Evolutionary conservation across 2,888 invertebrate genomes (phyloP).

Genomic region (Himalopsyche tibetana): DNA sequence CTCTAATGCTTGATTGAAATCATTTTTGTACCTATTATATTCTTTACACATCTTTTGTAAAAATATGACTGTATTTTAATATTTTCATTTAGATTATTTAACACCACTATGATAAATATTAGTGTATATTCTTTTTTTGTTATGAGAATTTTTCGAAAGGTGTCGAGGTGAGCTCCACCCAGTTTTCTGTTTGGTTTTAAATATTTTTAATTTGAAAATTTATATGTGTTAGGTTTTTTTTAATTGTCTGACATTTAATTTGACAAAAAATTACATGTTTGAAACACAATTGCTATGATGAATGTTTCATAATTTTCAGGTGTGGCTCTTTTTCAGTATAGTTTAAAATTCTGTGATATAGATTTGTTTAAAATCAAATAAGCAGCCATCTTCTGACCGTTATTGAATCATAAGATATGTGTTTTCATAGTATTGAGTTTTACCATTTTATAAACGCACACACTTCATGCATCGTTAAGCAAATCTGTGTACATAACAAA

Average conservation of each 20-base stretch:
- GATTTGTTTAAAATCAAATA: conserved; percentile 38
- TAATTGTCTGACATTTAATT: too few species aligned
- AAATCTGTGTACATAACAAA: neutral
- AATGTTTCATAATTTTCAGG: conserved; percentile 18
- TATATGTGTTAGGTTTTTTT: neutral
- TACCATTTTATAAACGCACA: too few species aligned
- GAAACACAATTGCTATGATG: too few species aligned
- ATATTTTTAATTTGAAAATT: neutral
- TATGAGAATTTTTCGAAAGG: neutral
- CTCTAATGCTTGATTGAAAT: conserved; percentile 12
- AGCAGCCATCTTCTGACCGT: conserved; percentile 37
- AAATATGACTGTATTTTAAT: conserved; percentile 2
- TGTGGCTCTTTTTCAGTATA: conserved; percentile 32
- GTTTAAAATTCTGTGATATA: conserved; percentile 43
- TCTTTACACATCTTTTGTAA: conserved; percentile 23
- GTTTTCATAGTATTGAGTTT: neutral
- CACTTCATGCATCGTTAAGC: too few species aligned
- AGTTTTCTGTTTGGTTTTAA: conserved; percentile 41
- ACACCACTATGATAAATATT: conserved; percentile 11
- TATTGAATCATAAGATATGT: neutral
- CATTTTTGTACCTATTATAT: conserved; percentile 28
- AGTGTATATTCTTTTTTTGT: neutral
- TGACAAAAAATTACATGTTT: too few species aligned
- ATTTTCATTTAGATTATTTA: neutral
- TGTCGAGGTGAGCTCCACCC: neutral